A percentile compares a stretch with the other conserved stretches of the same genome.
These are phyloP conservation scores for Oncopodura yosiiana DNA, from an alignment of 1,140 invertebrate genomes.

Conservation along the genomic window DNA sequence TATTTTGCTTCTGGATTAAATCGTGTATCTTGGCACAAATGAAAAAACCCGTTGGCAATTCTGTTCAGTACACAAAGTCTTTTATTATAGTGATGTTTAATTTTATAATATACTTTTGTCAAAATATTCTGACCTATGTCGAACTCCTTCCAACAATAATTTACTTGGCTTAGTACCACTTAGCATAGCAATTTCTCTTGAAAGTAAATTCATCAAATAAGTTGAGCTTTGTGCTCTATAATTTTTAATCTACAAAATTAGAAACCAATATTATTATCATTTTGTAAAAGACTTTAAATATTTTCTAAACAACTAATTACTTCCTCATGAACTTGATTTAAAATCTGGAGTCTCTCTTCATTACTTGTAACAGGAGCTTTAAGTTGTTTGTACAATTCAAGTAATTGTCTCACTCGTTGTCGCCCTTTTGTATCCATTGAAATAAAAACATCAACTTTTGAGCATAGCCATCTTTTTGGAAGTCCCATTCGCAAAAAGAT, in stretches of 20 bases:
- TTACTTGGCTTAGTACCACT: slow-evolving; percentile 1
- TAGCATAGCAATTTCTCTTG: slow-evolving; percentile 15
- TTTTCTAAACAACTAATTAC: neutral
- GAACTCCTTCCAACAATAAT: slow-evolving; percentile 13
- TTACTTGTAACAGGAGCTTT: neutral
- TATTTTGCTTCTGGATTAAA: slow-evolving; percentile 31
- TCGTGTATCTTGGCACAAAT: slow-evolving; percentile 19
- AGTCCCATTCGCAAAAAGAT: slow-evolving; percentile 28
- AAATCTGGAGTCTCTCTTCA: slow-evolving; percentile 5
- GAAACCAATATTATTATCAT: neutral
- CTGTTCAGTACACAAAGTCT: neutral
- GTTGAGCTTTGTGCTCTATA: neutral
- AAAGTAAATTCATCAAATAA: slow-evolving; percentile 17
- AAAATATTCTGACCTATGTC: slow-evolving; percentile 17
- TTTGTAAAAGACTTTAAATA: neutral
- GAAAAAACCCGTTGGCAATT: slow-evolving; percentile 20
- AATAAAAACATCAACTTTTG: slow-evolving; percentile 25
- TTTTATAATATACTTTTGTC: neutral
- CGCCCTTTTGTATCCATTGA: slow-evolving; percentile 19
- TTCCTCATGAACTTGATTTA: slow-evolving; percentile 12
- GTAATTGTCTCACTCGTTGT: slow-evolving; percentile 1
- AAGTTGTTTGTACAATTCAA: slow-evolving; percentile 14
- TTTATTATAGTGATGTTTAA: neutral
- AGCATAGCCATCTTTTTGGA: slow-evolving; percentile 23
- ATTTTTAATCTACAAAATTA: slow-evolving; percentile 12